A percentile compares a stretch with the other conserved stretches of the same genome.
These are phyloP conservation scores for Bombyx mori DNA, from an alignment of 1,140 invertebrate species.

Conservation along the genomic window ASM3026992v2 NC_085128.1:8364501-8365000, in stretches of 20 bases:
- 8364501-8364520: too few species aligned
- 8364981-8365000: neutral
- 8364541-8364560: conserved; percentile 16
- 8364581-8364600: conserved; percentile 12
- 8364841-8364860: too few species aligned
- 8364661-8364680: conserved; percentile 5
- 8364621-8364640: conserved; percentile 24
- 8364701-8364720: too few species aligned
- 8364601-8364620: conserved; percentile 22
- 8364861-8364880: too few species aligned
- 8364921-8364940: too few species aligned
- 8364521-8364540: conserved; percentile 24
- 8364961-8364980: neutral
- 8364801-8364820: neutral
- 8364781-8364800: neutral
- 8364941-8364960: too few species aligned
- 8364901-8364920: too few species aligned
- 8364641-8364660: neutral
- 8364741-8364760: neutral
- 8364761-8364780: neutral
- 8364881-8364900: too few species aligned
- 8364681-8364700: too few species aligned
- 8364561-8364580: conserved; percentile 22
- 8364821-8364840: too few species aligned
- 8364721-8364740: neutral